Evolutionary conservation across 2,113 vertebrate species (phyloP).

Genomic region (Clarias batrachus): DNA sequence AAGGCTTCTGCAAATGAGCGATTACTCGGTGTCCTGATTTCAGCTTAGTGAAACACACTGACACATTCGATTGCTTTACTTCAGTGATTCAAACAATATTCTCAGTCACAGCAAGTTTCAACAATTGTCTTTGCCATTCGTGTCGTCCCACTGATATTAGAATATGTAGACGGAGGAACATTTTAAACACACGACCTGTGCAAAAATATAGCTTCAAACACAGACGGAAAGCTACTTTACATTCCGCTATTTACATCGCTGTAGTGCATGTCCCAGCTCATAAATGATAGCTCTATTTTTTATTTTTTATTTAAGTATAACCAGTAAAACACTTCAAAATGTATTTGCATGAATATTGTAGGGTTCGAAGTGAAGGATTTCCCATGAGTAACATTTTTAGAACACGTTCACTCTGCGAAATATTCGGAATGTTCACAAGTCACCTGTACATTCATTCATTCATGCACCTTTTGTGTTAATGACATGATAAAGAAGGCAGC

Average conservation of each 20-base stretch:
- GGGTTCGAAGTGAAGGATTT: background rate
- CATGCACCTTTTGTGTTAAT: background rate
- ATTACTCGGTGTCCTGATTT: slow-evolving; percentile 66
- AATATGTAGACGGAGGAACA: background rate
- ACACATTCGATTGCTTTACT: slow-evolving; percentile 1
- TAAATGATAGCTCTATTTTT: background rate
- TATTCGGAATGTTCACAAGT: background rate
- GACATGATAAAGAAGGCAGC: too few species aligned
- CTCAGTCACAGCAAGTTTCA: background rate
- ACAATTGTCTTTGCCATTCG: background rate
- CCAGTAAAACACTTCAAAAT: background rate
- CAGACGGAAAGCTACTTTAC: background rate
- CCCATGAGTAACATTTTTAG: background rate
- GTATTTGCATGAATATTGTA: background rate
- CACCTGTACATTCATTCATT: background rate
- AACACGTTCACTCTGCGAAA: background rate
- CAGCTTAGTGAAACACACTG: slow-evolving; percentile 49
- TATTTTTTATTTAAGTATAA: background rate
- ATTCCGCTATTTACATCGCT: background rate
- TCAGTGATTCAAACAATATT: background rate
- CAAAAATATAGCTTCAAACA: background rate
- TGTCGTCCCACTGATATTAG: too few species aligned
- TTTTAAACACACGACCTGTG: background rate
- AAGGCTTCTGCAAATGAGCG: slow-evolving; percentile 66
- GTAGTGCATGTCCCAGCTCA: background rate